Conservation (phyloP, 2,888 invertebrate species). For the Synanthedon myopaeformis region DNA sequence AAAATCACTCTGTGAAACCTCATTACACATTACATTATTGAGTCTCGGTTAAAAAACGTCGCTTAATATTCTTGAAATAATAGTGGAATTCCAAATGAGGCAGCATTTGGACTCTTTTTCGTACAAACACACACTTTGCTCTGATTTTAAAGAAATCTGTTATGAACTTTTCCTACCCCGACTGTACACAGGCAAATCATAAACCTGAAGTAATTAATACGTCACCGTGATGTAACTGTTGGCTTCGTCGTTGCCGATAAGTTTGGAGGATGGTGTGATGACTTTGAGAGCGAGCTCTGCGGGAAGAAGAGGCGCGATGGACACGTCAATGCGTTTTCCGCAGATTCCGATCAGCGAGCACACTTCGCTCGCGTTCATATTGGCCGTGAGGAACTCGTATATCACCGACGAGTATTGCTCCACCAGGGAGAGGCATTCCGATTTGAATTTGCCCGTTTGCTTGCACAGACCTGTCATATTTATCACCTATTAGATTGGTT, state of each 20-base stretch:
- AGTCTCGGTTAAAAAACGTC: no score
- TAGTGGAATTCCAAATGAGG: no score
- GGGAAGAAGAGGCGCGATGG: constrained; percentile 74
- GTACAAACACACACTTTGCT: no score
- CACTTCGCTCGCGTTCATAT: constrained; percentile 76
- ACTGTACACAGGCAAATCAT: no score
- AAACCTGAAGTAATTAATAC: neutral
- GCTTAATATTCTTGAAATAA: no score
- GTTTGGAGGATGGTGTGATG: constrained; percentile 14
- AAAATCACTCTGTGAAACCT: no score
- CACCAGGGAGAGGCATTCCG: constrained; percentile 81
- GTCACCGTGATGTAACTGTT: constrained; percentile 34
- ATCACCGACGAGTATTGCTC: constrained; percentile 82
- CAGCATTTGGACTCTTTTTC: no score
- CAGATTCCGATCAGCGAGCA: constrained; percentile 81
- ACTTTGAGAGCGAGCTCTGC: constrained; percentile 43
- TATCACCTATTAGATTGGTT: no score
- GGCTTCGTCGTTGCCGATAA: constrained; percentile 48
- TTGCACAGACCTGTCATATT: constrained; percentile 75
- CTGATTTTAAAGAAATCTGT: no score
- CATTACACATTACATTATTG: no score
- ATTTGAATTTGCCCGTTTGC: constrained; percentile 79
- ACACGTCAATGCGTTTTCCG: constrained; percentile 36
- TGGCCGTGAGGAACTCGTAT: constrained; percentile 77
- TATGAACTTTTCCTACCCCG: no score